Evolutionary conservation across 2,113 vertebrate species (phyloP).

Genomic region (Antigone vipio): DNA sequence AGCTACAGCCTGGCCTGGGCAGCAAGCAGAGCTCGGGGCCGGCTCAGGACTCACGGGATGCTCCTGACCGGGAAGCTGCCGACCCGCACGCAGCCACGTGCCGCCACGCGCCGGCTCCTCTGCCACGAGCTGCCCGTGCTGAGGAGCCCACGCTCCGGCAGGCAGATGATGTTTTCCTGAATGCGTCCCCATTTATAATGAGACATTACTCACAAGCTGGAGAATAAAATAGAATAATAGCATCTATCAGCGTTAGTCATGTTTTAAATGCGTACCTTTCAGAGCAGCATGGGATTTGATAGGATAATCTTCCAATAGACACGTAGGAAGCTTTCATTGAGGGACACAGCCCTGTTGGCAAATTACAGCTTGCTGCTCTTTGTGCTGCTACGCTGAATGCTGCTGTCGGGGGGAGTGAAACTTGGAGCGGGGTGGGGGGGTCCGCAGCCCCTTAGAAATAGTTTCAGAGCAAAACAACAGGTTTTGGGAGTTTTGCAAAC

Average conservation of each 20-base stretch:
- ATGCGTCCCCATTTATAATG: slow-evolving; percentile 30
- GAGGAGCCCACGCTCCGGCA: slow-evolving; percentile 21
- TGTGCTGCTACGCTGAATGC: neutral
- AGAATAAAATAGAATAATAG: slow-evolving; percentile 58
- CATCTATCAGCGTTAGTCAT: slow-evolving; percentile 52
- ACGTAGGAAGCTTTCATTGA: slow-evolving; percentile 63
- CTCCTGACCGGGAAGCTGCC: neutral
- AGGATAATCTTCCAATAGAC: slow-evolving; percentile 52
- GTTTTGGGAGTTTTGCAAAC: neutral
- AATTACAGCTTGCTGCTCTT: slow-evolving; percentile 34
- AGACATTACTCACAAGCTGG: slow-evolving; percentile 54
- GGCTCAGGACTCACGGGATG: neutral
- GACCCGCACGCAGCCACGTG: neutral
- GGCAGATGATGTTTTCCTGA: slow-evolving; percentile 62
- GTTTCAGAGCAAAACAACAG: neutral
- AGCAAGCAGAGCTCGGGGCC: neutral
- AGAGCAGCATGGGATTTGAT: slow-evolving; percentile 47
- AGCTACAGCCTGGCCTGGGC: neutral
- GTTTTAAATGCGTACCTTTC: slow-evolving; percentile 53
- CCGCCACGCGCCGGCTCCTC: neutral
- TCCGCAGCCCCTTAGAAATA: neutral
- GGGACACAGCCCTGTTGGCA: slow-evolving; percentile 3
- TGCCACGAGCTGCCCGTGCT: neutral
- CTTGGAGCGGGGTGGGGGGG: neutral
- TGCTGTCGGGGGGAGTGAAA: neutral